These are phyloP conservation scores for Sporophila hypoxantha DNA, from an alignment of 2,113 vertebrate genomes.

Conservation along the genomic window DNA sequence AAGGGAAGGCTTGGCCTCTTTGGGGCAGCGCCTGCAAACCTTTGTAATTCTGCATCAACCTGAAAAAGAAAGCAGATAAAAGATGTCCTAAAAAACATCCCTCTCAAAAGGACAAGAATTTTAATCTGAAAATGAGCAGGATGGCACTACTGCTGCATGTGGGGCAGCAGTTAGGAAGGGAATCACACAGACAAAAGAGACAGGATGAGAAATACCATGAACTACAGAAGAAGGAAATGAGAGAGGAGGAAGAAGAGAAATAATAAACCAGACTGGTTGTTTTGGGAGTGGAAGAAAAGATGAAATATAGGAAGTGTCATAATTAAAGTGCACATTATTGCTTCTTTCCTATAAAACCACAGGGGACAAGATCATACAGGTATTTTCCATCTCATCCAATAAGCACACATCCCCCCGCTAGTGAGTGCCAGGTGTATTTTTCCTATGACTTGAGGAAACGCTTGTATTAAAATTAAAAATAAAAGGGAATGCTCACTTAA, in stretches of 20 bases:
- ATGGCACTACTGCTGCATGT: fast-evolving
- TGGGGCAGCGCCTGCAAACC: background rate
- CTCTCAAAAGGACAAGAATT: background rate
- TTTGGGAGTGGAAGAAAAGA: background rate
- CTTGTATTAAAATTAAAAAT: constrained; percentile 31
- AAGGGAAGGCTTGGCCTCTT: background rate
- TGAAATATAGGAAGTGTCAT: background rate
- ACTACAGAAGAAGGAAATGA: background rate
- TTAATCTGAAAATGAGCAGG: background rate
- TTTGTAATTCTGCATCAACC: background rate
- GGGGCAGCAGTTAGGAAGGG: background rate
- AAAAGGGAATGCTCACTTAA: constrained; percentile 17
- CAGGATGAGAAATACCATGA: background rate
- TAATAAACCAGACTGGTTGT: background rate
- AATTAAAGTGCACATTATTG: background rate
- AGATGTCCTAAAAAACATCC: background rate
- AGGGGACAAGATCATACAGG: background rate
- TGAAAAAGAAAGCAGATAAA: background rate
- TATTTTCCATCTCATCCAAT: background rate
- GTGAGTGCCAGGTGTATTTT: background rate
- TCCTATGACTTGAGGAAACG: background rate
- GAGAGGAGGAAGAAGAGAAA: background rate
- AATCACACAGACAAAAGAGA: background rate
- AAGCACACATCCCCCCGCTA: background rate
- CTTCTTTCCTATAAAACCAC: background rate